Percentiles rank a stretch among this genome's conserved stretches.
phyloP scores from a whole-genome alignment of 2,113 vertebrate species.

The Saguinus midas region DNA sequence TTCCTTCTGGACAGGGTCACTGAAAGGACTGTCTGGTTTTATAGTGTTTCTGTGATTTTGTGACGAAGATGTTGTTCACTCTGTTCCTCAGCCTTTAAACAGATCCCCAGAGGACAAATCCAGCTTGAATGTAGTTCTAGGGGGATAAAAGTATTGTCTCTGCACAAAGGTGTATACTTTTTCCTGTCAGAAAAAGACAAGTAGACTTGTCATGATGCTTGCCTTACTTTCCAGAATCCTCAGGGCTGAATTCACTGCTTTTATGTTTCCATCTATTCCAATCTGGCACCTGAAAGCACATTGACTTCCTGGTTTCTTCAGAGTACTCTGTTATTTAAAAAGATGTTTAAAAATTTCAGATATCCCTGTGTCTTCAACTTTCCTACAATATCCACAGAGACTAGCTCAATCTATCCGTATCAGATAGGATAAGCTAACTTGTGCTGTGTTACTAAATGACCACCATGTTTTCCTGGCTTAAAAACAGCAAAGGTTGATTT shows the following conservation, averaged over 20 bases:
- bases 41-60: background rate
- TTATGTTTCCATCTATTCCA: constrained; percentile 45
- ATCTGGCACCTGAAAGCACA: constrained; percentile 2
- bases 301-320: background rate
- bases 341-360: background rate
- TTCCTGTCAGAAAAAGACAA: constrained; percentile 65
- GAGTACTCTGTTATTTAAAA: constrained; percentile 23
- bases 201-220: constrained; percentile 11
- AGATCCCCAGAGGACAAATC: constrained; percentile 56
- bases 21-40: background rate
- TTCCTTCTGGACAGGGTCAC: background rate
- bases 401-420: background rate
- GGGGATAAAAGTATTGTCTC: constrained; percentile 58
- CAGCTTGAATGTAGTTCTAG: constrained; percentile 32
- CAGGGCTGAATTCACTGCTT: constrained; percentile 63
- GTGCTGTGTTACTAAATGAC: background rate
- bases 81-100: constrained; percentile 44
- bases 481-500: background rate
- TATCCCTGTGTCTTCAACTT: background rate
- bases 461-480: background rate
- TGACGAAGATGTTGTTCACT: background rate
- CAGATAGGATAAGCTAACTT: background rate
- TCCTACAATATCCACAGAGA: rapidly evolving
- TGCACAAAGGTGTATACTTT: constrained; percentile 32
- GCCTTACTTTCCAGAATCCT: constrained; percentile 58